Conservation (phyloP, 1,140 invertebrate species). For the Rhynchophorus ferrugineus region DNA sequence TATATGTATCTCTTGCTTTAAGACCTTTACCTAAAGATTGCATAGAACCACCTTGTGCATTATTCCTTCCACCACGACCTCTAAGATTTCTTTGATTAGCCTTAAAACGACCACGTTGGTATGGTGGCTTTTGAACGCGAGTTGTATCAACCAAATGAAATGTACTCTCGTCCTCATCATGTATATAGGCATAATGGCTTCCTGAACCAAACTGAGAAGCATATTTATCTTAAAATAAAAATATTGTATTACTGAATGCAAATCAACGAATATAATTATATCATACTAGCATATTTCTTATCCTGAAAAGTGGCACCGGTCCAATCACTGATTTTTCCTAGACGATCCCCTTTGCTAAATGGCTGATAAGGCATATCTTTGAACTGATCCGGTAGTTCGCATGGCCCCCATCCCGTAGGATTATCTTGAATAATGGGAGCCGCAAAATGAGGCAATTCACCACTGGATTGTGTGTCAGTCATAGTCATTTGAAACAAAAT, state of each 20-base stretch:
- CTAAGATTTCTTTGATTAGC: slow-evolving; percentile 75
- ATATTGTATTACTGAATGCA: neutral
- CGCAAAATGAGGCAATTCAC: slow-evolving; percentile 26
- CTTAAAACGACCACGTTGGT: slow-evolving; percentile 80
- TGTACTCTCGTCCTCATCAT: slow-evolving; percentile 97
- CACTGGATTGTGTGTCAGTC: slow-evolving; percentile 10
- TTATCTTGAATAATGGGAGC: slow-evolving; percentile 78
- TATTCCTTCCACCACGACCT: slow-evolving; percentile 65
- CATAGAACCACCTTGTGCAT: slow-evolving; percentile 53
- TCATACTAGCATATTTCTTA: slow-evolving; percentile 89
- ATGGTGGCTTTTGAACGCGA: slow-evolving; percentile 80
- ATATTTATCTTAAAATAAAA: slow-evolving; percentile 75
- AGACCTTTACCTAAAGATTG: slow-evolving; percentile 52
- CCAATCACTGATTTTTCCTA: slow-evolving; percentile 98
- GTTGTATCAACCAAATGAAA: slow-evolving; percentile 97
- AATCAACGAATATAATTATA: neutral
- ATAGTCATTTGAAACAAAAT: slow-evolving; percentile 8
- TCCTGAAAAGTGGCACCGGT: slow-evolving; percentile 91
- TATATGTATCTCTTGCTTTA: slow-evolving; percentile 50
- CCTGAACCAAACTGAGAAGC: slow-evolving; percentile 90
- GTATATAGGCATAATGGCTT: slow-evolving; percentile 94
- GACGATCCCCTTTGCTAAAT: slow-evolving; percentile 92
- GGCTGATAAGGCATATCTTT: slow-evolving; percentile 98
- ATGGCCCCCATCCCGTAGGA: slow-evolving; percentile 90
- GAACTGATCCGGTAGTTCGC: slow-evolving; percentile 87